Evolutionary conservation across 2,888 invertebrate species (phyloP), one percentile per base, ranked within the genome.

Genomic region (Galerucella pusilla): DNA sequence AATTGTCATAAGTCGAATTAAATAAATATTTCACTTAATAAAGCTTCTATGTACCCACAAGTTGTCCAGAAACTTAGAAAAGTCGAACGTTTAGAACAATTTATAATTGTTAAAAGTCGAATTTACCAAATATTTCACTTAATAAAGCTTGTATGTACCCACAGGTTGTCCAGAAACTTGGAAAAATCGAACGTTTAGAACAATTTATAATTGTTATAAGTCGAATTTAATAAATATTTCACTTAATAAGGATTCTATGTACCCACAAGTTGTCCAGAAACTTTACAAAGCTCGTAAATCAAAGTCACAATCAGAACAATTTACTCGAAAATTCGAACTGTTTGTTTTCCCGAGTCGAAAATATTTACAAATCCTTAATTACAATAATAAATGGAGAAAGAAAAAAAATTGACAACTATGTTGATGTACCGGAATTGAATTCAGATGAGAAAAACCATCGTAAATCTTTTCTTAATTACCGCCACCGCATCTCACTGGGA

Each of bases 391-490:
- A 60, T 60, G 60, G 28, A 28, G 3, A 28, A 60, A 60, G 28
- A 25, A 28, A 65, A 16, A 35, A 42, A 42, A 42, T 49, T 65
- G 20, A 20, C 46, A 46, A 65, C 52, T 25, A 28, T 67, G 28
- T 67, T 54, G 54, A 59, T 68, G 1, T 42, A 42, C 35, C 35
- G 35, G 9, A 42, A 42, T 68, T 28, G 57, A 68, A 59, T 57
- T 59, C 61, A 12, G 60, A 49, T 25, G 49, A 70, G 28, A 71
- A 64, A 71, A 71, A 28, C 28, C 65, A 71, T 71, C 71, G 71
- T 71, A 71, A 71, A 71, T 71, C 71, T 65, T 71, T 42, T 57
- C 42, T 54, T 71, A 71, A 71, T 71, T 71, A 63, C 61, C 25
- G 61, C 61, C 61, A 61, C 25, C 12, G 35, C 11, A 61, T 9